phyloP scores from a whole-genome alignment of 1,140 invertebrate genomes.

The Atopsyche davidsoni region DNA sequence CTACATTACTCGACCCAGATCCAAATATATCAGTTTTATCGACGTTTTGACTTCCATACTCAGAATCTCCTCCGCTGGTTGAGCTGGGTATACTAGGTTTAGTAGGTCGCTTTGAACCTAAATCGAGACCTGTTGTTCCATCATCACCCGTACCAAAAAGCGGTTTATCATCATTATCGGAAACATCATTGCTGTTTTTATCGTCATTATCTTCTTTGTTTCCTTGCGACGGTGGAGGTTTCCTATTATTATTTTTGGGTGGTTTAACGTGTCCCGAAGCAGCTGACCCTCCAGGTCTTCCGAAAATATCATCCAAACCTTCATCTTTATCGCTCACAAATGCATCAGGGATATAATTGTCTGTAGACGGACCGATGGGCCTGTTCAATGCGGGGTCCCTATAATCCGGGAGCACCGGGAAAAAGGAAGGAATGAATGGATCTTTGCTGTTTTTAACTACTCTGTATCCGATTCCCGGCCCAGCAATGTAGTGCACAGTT shows the following conservation, averaged over 20 bases:
- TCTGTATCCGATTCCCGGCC: constrained; percentile 66
- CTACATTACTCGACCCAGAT: constrained; percentile 4
- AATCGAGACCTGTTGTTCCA: neutral
- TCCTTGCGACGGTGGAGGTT: constrained; percentile 34
- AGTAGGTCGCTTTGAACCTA: neutral
- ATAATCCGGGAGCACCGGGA: constrained; percentile 43
- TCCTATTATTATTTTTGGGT: constrained; percentile 27
- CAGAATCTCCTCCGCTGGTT: constrained; percentile 6
- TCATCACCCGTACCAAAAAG: too few species aligned
- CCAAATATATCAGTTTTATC: constrained; percentile 34
- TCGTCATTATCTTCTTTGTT: constrained; percentile 33
- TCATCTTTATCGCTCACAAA: constrained; percentile 10
- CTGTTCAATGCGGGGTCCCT: constrained; percentile 46
- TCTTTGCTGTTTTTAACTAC: constrained; percentile 59
- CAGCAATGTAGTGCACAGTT: constrained; percentile 67
- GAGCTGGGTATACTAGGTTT: constrained; percentile 1
- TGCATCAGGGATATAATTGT: constrained; percentile 7
- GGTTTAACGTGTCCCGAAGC: constrained; percentile 49
- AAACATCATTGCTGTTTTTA: constrained; percentile 27
- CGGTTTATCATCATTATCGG: constrained; percentile 26
- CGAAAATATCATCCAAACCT: constrained; percentile 34
- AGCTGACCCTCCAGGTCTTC: constrained; percentile 45
- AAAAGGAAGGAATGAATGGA: constrained; percentile 46
- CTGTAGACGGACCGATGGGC: constrained; percentile 36
- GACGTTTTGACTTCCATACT: constrained; percentile 28